phyloP scores from a whole-genome alignment of 2,888 invertebrate species.

The Hofmannophila pseudospretella region DNA sequence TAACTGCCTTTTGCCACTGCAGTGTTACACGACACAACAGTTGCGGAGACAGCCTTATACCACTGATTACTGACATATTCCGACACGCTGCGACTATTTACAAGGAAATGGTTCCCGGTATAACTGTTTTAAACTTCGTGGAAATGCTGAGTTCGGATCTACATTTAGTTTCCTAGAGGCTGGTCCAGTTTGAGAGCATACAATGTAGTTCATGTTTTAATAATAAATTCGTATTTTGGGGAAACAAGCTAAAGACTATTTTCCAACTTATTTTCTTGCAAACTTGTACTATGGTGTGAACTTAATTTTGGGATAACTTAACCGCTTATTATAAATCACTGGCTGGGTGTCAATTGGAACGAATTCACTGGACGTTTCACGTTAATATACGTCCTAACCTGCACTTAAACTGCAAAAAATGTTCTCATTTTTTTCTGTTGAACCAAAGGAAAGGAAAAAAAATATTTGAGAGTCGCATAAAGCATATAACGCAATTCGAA shows the following conservation, averaged over 20 bases:
- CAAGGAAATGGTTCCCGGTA: constrained; percentile 11
- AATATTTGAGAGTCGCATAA: no score
- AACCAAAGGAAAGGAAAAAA: no score
- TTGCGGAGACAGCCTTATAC: constrained; percentile 1
- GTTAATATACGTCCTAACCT: constrained; percentile 34
- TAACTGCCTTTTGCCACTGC: constrained; percentile 25
- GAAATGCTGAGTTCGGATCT: no score
- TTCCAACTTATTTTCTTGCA: no score
- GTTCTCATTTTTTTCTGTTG: constrained; percentile 1
- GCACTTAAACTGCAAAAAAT: constrained; percentile 14
- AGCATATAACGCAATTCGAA: no score
- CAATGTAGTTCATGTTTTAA: no score
- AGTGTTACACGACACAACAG: background rate
- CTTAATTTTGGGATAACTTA: constrained; percentile 41
- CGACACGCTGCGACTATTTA: constrained; percentile 6
- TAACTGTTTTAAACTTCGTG: constrained; percentile 11
- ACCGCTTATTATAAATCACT: constrained; percentile 64
- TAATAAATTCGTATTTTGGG: no score
- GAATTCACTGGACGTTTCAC: constrained; percentile 49
- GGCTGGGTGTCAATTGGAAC: constrained; percentile 70
- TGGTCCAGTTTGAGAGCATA: no score
- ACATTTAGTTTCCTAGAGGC: no score
- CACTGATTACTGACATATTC: background rate
- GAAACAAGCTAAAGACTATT: no score
- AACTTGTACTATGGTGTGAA: background rate